Base-by-base conservation (phyloP, 2,797 vertebrate species). In the Picus viridis region DNA sequence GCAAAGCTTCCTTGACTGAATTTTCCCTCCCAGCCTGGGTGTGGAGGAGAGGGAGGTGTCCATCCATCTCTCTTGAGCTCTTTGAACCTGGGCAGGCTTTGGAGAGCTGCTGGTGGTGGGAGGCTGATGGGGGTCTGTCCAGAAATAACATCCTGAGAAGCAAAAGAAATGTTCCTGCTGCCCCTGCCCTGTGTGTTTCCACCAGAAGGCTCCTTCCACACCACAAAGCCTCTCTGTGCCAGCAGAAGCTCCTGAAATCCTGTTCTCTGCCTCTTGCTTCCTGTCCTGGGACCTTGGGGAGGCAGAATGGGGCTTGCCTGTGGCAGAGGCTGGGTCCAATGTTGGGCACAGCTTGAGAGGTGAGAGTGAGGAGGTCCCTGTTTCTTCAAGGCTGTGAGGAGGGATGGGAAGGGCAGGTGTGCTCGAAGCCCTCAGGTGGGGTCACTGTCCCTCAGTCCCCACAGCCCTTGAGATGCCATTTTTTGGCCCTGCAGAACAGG, bases 351-450 rank as follows among this genome's bases (percentile, higher is more conserved):
- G 47, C 34, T 14, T 8, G 27, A 30, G 19, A 16, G 27, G 16
- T 1, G 1, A 23, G 17, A 43, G 49, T 0, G 0, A 3, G 1
- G 0, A 3, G 1, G 32, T 62, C 8, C 13, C 3, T 54, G 1
- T 7, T 30, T 32, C 32, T 16, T 30, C 1, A 3, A 20, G 18
- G 22, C 77, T 34, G 9, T 2, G 14, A n/a, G 15, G 29, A 67
- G 36, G 14, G 5, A 12, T 1, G 1, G 30, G 64, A 30, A 17
- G 12, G 5, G 12, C 3, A 9, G 27, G 0, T 6, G 49, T 5
- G 18, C 65, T 68, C 5, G 3, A 18, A 69, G 26, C 32, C 58
- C 53, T 24, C 1, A 3, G 4, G 2, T 7, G 64, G 16, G 24
- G 10, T 24, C 0, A 1, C 7, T 1, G 1, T 29, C 14, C 23